Conservation (phyloP, 2,113 vertebrate species). For the Zootoca vivipara region DNA sequence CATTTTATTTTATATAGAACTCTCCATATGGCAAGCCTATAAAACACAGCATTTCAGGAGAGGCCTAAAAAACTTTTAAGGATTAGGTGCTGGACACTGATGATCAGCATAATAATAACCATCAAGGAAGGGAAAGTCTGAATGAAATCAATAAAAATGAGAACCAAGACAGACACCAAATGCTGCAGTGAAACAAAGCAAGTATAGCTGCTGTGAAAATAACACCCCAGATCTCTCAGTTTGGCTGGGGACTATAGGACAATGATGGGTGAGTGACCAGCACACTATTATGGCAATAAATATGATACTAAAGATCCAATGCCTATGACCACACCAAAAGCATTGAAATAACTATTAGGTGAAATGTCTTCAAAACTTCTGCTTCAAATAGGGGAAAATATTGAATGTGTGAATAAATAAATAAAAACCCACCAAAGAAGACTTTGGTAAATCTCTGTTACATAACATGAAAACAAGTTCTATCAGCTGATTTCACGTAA, state of each 20-base stretch:
- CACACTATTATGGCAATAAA: too few species aligned
- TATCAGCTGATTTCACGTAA: too few species aligned
- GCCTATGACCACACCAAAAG: too few species aligned
- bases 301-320: too few species aligned
- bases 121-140: not conserved
- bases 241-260: not conserved
- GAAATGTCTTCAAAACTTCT: not conserved
- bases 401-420: not conserved
- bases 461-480: too few species aligned
- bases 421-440: too few species aligned
- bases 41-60: constrained; percentile 3
- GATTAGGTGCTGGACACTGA: not conserved
- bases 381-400: not conserved
- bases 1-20: not conserved
- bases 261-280: too few species aligned
- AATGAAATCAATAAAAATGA: not conserved
- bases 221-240: not conserved
- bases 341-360: too few species aligned
- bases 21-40: not conserved
- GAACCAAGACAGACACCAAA: too few species aligned
- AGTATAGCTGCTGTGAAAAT: too few species aligned
- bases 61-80: not conserved
- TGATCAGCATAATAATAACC: not conserved
- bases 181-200: not conserved
- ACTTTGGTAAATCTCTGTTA: too few species aligned